Evolutionary conservation across 2,797 vertebrate genomes (phyloP), one percentile per base, ranked within the genome.

Genomic region (Oreortyx pictus): DNA sequence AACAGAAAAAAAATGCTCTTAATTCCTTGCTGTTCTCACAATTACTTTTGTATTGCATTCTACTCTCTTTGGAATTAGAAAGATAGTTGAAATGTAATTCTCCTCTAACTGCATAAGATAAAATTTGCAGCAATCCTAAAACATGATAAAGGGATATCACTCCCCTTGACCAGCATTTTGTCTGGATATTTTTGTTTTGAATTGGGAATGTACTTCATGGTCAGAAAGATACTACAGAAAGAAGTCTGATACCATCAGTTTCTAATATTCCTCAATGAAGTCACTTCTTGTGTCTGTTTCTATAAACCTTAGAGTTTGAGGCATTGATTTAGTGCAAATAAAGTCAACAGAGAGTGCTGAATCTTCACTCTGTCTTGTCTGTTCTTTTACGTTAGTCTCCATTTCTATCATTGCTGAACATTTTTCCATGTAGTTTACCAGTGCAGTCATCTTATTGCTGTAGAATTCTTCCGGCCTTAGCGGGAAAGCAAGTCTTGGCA

Each of bases 401-500:
- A 80, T 92, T 83, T 88, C 23, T 80, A 47, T 43, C 35, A 68
- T 27, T 81, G 27, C 35, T 65, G n/a, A 86, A 92, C n/a, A 11
- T 88, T 14, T 61, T 92, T 88, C 79, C 43, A 91, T 86, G 54
- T 68, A 78, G 18, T 37, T 93, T 91, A 61, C 56, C 76, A 73
- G 11, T 43, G 23, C 14, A 39, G 56, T 56, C 64, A 91, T 17
- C 13, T 89, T 95, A 81, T 88, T 82, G 83, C 19, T 39, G 3
- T 54, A 4, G 59, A 78, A 66, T 88, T 23, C 85, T 31, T 74
- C 24, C 59, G 66, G n/a, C 4, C 14, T 89, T 65, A 47, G 70
- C 88, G 78, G 59, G 82, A 90, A 92, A 89, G 79, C 65, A 83
- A 82, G 62, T 68, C 33, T 86, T 88, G 43, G 49, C 33, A 72